A percentile compares a stretch with the other conserved stretches of the same genome.
These are phyloP conservation scores for Elachura formosa DNA, from an alignment of 2,113 vertebrate species.

Conservation along the genomic window DNA sequence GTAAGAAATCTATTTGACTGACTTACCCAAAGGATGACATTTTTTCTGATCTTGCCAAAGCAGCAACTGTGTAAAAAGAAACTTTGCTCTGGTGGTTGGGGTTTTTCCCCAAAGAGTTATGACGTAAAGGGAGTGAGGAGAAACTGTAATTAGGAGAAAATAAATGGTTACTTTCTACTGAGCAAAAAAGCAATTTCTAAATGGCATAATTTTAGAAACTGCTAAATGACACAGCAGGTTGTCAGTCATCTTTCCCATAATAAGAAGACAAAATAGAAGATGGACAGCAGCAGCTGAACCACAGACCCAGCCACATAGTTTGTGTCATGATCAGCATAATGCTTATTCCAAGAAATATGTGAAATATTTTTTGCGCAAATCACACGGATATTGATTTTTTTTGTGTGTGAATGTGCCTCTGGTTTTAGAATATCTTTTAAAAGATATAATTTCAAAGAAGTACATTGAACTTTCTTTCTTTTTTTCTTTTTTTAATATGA, in stretches of 20 bases:
- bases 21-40: conserved; percentile 39
- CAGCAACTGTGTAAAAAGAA: background rate
- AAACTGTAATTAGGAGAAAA: background rate
- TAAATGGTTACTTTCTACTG: background rate
- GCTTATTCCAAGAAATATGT: background rate
- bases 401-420: background rate
- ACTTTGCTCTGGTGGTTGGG: conserved; percentile 33
- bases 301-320: background rate
- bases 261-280: background rate
- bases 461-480: background rate
- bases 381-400: background rate
- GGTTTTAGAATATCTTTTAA: background rate
- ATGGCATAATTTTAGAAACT: background rate
- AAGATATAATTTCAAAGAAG: background rate
- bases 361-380: conserved; percentile 6
- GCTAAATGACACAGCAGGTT: conserved; percentile 44
- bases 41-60: conserved; percentile 48
- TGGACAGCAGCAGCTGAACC: conserved; percentile 15
- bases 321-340: background rate
- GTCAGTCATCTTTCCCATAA: conserved; percentile 33
- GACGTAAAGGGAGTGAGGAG: background rate
- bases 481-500: background rate
- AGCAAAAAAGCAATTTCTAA: background rate
- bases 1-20: conserved; percentile 67
- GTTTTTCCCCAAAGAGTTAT: background rate